Base-by-base conservation (phyloP, 2,113 vertebrate genomes). In the Spea bombifrons region DNA sequence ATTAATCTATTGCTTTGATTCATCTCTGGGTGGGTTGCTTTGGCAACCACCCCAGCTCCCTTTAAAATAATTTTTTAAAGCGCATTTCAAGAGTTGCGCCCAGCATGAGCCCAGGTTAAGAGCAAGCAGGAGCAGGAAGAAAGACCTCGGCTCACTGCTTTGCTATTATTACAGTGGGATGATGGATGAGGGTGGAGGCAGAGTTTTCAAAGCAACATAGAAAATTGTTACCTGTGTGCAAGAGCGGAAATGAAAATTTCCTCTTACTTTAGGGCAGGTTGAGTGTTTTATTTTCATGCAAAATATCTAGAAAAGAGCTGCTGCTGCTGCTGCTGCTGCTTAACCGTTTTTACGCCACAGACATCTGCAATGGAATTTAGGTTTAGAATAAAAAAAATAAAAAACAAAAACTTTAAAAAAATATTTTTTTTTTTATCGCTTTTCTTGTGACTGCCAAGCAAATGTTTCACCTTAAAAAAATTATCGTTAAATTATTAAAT, bases 51-150 rank as follows among this genome's bases (percentile, higher is more conserved):
- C 90, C 89, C 88, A 90, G 88, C 84, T 92, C 86, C 89, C 88
- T 91, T 90, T 89, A 90, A 90, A 90, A 90, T 90, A 90, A 88
- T 89, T 90, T 91, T 89, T 86, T 91, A 89, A 92, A 91, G 89
- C 89, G 86, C 83, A 90, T 88, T 91, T 91, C 88, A 92, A 91
- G 89, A 88, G 30, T 89, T 92, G 84, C 82, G 86, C 89, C 88
- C 92, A 93, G 91, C 86, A 75, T 90, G 88, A 90, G 88, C 88
- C 89, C 92, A 86, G 86, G 89, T 91, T 92, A 91, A 93, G 92
- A 92, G 91, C 90, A 93, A 89, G 84, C 88, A 91, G 89, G 88
- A 88, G 88, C 84, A 83, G 85, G 81, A 87, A 87, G 86, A 86
- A 87, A 86, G 86, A 85, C 86, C 90, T 86, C 85, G 81, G 82